Evolutionary conservation across 2,797 vertebrate genomes (phyloP).

Genomic region (Nannoperca australis): DNA sequence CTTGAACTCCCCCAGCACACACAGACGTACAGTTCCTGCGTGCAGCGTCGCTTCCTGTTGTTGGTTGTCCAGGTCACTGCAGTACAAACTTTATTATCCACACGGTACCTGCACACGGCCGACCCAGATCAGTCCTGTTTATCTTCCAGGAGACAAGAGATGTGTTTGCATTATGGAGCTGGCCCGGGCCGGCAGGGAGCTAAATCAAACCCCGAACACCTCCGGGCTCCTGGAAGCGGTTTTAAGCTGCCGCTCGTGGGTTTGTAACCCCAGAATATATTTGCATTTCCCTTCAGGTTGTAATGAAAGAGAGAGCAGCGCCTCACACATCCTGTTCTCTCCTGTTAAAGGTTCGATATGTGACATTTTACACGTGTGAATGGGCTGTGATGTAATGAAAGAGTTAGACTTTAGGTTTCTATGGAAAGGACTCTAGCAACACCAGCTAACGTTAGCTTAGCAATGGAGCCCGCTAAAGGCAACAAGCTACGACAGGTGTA

Average conservation of each 20-base stretch:
- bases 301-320: too few relatives aligned
- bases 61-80: slow-evolving; percentile 59
- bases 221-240: background rate
- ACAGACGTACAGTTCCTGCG: background rate
- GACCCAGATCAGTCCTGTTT: slow-evolving; percentile 54
- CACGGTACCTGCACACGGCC: slow-evolving; percentile 35
- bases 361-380: too few relatives aligned
- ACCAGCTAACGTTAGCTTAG: too few relatives aligned
- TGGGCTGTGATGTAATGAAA: too few relatives aligned
- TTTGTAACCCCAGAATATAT: background rate
- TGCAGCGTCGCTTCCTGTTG: background rate
- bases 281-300: background rate
- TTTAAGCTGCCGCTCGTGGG: background rate
- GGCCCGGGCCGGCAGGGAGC: background rate
- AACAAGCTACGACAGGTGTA: too few relatives aligned
- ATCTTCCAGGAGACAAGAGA: slow-evolving; percentile 13
- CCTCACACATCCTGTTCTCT: background rate
- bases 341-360: too few relatives aligned
- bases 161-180: slow-evolving; percentile 22
- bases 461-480: too few relatives aligned
- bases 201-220: slow-evolving; percentile 8
- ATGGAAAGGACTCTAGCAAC: too few relatives aligned
- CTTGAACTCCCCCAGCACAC: background rate
- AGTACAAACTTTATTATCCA: slow-evolving; percentile 10
- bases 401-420: too few relatives aligned